phyloP scores from a whole-genome alignment of 2,888 invertebrate genomes.

The Eupithecia exiguata region DNA sequence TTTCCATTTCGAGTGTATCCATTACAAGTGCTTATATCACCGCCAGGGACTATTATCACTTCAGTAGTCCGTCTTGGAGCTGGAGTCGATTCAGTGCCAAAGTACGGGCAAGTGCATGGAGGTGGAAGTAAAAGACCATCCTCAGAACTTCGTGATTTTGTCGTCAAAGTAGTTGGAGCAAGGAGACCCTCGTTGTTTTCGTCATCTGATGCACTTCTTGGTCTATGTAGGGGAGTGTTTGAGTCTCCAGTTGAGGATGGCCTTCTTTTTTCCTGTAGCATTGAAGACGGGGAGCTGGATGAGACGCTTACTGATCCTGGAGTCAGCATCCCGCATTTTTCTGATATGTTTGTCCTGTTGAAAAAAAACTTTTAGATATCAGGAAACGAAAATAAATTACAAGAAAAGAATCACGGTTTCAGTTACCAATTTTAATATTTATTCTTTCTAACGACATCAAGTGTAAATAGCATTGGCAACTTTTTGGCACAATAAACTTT shows the following conservation, averaged over 20 bases:
- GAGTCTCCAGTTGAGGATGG: conserved; percentile 71
- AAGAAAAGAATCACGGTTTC: background rate
- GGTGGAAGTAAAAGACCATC: conserved; percentile 86
- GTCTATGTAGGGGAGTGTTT: conserved; percentile 67
- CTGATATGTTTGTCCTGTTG: conserved; percentile 73
- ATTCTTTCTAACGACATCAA: background rate
- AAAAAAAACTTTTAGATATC: conserved; percentile 9
- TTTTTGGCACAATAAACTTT: background rate
- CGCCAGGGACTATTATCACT: conserved; percentile 82
- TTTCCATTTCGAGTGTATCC: conserved; percentile 70
- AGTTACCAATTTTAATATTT: background rate
- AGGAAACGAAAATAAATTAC: background rate
- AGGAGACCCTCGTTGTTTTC: conserved; percentile 73
- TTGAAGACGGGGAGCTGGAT: conserved; percentile 78
- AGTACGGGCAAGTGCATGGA: conserved; percentile 92
- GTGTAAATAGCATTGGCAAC: background rate
- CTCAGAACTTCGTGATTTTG: conserved; percentile 77
- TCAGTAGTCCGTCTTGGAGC: conserved; percentile 79
- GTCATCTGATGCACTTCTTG: conserved; percentile 76
- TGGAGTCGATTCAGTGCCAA: conserved; percentile 87
- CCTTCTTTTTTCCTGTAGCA: conserved; percentile 73
- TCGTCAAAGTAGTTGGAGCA: conserved; percentile 68
- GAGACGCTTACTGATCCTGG: conserved; percentile 78
- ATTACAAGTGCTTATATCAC: conserved; percentile 76
- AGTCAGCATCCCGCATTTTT: conserved; percentile 75